Evolutionary conservation across 2,113 vertebrate species (phyloP).

Genomic region (Nesogale talazaci): DNA sequence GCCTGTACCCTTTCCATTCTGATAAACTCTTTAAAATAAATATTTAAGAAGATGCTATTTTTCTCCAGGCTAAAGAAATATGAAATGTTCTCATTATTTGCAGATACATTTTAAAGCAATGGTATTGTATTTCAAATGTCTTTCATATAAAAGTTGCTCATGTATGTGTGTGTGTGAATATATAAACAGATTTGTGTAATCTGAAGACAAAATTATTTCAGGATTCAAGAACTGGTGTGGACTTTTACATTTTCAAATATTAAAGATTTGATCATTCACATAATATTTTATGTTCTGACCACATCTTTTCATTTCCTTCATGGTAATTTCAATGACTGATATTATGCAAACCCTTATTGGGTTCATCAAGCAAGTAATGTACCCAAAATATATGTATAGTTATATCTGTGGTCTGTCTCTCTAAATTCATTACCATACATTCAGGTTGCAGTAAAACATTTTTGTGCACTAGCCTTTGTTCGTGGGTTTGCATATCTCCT

Average conservation of each 20-base stretch:
- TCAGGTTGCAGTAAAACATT: not conserved
- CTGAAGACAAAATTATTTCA: constrained; percentile 40
- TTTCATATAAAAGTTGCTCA: constrained; percentile 30
- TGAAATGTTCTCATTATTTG: constrained; percentile 28
- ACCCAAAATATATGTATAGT: not conserved
- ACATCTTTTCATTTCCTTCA: not conserved
- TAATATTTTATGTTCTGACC: constrained; percentile 23
- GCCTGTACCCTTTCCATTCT: not conserved
- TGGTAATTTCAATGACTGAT: constrained; percentile 11
- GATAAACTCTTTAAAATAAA: constrained; percentile 20
- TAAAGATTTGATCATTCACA: constrained; percentile 29
- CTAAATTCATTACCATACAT: constrained; percentile 19
- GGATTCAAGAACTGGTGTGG: not conserved
- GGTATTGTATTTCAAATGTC: constrained; percentile 4
- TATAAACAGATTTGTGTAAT: constrained; percentile 2
- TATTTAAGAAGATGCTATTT: constrained; percentile 22
- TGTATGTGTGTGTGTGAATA: not conserved
- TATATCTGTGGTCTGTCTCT: not conserved
- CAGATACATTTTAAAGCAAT: constrained; percentile 44
- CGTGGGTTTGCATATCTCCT: constrained; percentile 4
- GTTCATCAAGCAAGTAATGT: not conserved
- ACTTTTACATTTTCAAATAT: constrained; percentile 41
- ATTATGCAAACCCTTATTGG: not conserved
- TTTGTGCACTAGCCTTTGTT: not conserved
- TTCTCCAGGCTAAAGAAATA: constrained; percentile 13